These are phyloP conservation scores for Clepsis dumicolana DNA, from an alignment of 2,888 invertebrate species.

Conservation along the genomic window DNA sequence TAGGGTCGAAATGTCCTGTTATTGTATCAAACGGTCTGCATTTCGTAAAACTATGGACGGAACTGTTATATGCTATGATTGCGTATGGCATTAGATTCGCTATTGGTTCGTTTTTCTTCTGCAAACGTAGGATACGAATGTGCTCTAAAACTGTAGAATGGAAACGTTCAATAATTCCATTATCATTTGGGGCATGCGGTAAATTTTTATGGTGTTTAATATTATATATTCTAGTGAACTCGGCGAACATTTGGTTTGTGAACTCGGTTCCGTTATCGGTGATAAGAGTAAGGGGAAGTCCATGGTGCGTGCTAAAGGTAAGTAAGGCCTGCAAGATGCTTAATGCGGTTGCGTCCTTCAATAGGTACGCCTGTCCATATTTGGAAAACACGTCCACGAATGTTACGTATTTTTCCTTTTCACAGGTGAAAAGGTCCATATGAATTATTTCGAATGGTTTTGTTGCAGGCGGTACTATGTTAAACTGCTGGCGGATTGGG, in stretches of 20 bases:
- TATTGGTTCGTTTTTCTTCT: conserved; percentile 25
- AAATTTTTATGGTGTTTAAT: background rate
- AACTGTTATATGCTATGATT: conserved; percentile 11
- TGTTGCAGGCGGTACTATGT: conserved; percentile 45
- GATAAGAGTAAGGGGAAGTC: background rate
- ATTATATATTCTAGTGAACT: background rate
- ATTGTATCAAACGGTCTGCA: conserved; percentile 8
- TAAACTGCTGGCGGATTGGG: conserved; percentile 43
- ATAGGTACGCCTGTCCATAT: conserved; percentile 44
- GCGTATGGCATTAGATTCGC: conserved; percentile 44
- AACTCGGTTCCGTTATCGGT: background rate
- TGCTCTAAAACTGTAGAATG: conserved; percentile 46
- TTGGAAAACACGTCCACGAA: conserved; percentile 45
- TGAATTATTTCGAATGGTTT: conserved; percentile 49
- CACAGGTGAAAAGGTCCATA: conserved; percentile 46
- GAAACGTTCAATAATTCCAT: background rate
- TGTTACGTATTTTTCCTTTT: conserved; percentile 49
- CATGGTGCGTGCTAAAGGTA: background rate
- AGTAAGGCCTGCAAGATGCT: background rate
- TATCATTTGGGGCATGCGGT: background rate
- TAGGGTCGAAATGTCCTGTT: conserved; percentile 43
- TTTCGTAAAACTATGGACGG: too few species aligned
- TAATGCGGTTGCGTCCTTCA: background rate
- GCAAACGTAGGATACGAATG: conserved; percentile 42
- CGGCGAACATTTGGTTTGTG: background rate